Evolutionary conservation across 2,113 vertebrate species (phyloP), one percentile per base, ranked within the genome.

Genomic region (Tor tambroides): DNA sequence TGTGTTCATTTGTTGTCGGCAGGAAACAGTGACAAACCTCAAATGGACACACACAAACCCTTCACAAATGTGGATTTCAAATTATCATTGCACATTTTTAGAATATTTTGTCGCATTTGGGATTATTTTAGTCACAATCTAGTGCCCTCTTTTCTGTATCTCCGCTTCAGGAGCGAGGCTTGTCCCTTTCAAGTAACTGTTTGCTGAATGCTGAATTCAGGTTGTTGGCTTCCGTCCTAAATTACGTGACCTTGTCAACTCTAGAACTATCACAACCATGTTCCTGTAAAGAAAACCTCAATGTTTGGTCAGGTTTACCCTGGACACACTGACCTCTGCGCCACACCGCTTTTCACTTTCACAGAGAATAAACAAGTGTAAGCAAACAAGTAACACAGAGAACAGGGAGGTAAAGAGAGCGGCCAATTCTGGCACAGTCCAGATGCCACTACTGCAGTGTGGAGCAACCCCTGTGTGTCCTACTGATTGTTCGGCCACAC

Each of bases 401-500:
- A 67, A 81, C 79, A 84, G 59, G n/a, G 78, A 86, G 87, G 76
- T 84, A 86, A 86, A 86, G 85, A 82, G 86, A 32, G 49, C 26
- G 59, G 91, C 86, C 91, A 84, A 91, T 96, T 96, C 95, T 94
- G 93, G 93, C 89, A 94, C 89, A 84, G 89, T 95, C 95, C 93
- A 89, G 84, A 84, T 83, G 76, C 81, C 85, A 30, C 80, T 82
- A 89, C 76, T 76, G 76, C 79, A 86, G 80, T 49, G 82, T 85
- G 79, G 77, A 80, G 81, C 81, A 46, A 67, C 85, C 80, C 79
- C 46, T 91, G 86, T 92, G 89, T 86, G 90, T 88, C 90, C 93
- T 91, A 86, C 89, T 90, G 92, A 94, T 95, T 95, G 94, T 95
- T 92, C 87, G 80, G 38, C 61, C 71, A 30, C 71, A 95, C 94